Percentiles rank a stretch among this genome's conserved stretches.
Conservation (phyloP, 2,888 invertebrate species). For the Drosophila birchii region DNA sequence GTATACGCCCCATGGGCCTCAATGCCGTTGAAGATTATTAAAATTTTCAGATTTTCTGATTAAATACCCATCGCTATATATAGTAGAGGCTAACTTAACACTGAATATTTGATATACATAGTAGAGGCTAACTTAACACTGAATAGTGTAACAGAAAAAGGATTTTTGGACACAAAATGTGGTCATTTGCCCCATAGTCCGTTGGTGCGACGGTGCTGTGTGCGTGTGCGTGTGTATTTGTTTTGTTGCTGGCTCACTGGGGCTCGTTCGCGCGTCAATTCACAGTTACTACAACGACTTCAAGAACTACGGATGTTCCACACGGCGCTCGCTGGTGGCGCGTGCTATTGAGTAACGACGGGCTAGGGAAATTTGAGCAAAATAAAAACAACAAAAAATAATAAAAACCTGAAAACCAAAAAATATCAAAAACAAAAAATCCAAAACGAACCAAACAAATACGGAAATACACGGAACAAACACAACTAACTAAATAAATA, state of each 20-base stretch:
- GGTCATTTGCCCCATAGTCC: not conserved
- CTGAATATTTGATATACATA: too few species aligned
- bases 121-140: too few species aligned
- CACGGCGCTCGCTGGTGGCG: slow-evolving; percentile 65
- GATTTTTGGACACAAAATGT: too few species aligned
- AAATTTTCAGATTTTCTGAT: too few species aligned
- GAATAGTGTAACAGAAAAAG: too few species aligned
- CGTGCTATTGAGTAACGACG: slow-evolving; percentile 76
- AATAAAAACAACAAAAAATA: slow-evolving; percentile 3
- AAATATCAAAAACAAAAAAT: slow-evolving; percentile 26
- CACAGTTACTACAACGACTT: slow-evolving; percentile 74
- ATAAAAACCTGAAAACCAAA: slow-evolving; percentile 3
- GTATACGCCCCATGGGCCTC: not conserved
- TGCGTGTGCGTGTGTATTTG: slow-evolving; percentile 32
- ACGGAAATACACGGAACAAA: slow-evolving; percentile 26
- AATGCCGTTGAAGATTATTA: not conserved
- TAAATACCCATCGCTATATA: too few species aligned
- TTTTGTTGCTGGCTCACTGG: slow-evolving; percentile 31
- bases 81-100: too few species aligned
- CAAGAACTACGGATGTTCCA: slow-evolving; percentile 74
- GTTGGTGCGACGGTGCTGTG: not conserved
- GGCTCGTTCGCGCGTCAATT: slow-evolving; percentile 67
- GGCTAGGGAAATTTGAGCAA: slow-evolving; percentile 52
- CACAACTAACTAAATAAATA: slow-evolving; percentile 8
- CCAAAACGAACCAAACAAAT: slow-evolving; percentile 29